phyloP scores from a whole-genome alignment of 2,113 vertebrate genomes.

The Tupaia tana region DNA sequence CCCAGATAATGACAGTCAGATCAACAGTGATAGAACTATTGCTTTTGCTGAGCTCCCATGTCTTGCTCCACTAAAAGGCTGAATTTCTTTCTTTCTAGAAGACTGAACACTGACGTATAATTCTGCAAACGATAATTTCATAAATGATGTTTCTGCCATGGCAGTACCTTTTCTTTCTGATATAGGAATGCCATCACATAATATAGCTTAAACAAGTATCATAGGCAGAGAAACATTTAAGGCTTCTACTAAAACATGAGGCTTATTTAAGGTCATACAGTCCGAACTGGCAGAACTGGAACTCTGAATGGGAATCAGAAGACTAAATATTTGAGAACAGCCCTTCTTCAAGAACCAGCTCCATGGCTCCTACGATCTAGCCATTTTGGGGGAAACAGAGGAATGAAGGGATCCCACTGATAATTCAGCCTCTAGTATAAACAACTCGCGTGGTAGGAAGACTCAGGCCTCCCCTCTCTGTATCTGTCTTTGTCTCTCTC shows the following conservation, averaged over 20 bases:
- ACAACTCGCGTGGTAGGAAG: too few species aligned
- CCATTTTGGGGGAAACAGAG: too few species aligned
- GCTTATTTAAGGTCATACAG: background rate
- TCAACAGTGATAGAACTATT: background rate
- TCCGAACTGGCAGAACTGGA: slow-evolving; percentile 19
- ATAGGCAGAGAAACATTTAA: background rate
- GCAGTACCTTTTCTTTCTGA: slow-evolving; percentile 32
- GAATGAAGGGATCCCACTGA: too few species aligned
- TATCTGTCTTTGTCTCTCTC: too few species aligned
- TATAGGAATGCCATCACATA: background rate
- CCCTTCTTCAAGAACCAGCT: too few species aligned
- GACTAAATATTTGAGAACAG: slow-evolving; percentile 8
- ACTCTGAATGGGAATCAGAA: background rate
- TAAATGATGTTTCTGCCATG: background rate
- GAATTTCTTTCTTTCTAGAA: slow-evolving; percentile 42
- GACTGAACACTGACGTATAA: slow-evolving; percentile 26
- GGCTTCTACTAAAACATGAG: background rate
- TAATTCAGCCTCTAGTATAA: too few species aligned
- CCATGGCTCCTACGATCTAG: too few species aligned
- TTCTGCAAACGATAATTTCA: background rate
- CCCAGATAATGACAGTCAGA: background rate
- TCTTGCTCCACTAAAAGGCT: background rate
- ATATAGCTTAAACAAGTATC: background rate
- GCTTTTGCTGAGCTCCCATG: background rate
- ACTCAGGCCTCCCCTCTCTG: too few species aligned